phyloP scores from a whole-genome alignment of 53 echinoderm and acorn worm genomes.

The Hippasteria phrygiana region DNA sequence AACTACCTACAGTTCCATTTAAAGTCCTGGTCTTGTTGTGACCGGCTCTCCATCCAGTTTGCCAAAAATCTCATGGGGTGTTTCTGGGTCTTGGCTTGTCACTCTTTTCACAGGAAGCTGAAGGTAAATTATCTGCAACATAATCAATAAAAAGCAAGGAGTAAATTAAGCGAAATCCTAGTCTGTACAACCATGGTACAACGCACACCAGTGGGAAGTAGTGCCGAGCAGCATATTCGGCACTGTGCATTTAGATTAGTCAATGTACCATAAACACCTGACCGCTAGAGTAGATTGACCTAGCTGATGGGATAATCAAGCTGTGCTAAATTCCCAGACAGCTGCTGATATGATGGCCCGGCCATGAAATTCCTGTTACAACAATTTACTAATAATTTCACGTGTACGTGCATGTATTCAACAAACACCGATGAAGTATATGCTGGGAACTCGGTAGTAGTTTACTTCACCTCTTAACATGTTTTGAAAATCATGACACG shows the following conservation, averaged over 20 bases:
- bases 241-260: constrained; percentile 44
- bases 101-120: constrained; percentile 18
- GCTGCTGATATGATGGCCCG: constrained; percentile 19
- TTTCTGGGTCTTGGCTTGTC: constrained; percentile 52
- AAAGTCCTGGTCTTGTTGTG: constrained; percentile 23
- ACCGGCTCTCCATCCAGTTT: neutral
- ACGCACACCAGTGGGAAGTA: too few relatives aligned
- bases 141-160: constrained; percentile 47
- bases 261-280: constrained; percentile 38
- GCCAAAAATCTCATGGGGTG: constrained; percentile 19
- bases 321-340: constrained; percentile 32
- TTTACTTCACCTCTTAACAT: too few relatives aligned
- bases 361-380: constrained; percentile 16
- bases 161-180: constrained; percentile 54
- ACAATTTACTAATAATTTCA: neutral
- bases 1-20: constrained; percentile 52
- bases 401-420: neutral
- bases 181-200: constrained; percentile 18
- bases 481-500: too few relatives aligned
- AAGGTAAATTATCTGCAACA: constrained; percentile 58
- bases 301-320: constrained; percentile 32
- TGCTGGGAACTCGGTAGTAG: too few relatives aligned
- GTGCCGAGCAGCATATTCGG: constrained; percentile 12
- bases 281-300: constrained; percentile 23
- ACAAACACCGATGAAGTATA: too few relatives aligned